Evolutionary conservation across 2,797 vertebrate genomes (phyloP).

Genomic region (Melanotaenia maccullochi): DNA sequence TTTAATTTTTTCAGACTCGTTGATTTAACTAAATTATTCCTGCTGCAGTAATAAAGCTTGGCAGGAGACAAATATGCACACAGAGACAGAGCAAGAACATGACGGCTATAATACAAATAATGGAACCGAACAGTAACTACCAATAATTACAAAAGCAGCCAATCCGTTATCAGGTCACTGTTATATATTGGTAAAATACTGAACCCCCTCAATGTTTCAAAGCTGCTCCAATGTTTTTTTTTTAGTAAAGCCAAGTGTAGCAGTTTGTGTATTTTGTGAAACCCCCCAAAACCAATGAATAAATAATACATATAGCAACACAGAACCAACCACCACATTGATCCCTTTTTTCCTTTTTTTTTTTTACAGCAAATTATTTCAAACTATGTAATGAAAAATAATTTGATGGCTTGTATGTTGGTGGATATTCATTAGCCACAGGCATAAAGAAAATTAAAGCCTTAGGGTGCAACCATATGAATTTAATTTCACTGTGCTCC

Average conservation of each 20-base stretch:
- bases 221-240: background rate
- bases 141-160: background rate
- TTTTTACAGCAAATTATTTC: slow-evolving; percentile 5
- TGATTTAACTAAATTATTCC: slow-evolving; percentile 6
- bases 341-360: background rate
- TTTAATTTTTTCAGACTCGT: background rate
- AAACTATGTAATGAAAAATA: slow-evolving; percentile 8
- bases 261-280: slow-evolving; percentile 2
- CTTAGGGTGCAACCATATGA: slow-evolving; percentile 8
- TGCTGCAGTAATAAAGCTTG: slow-evolving; percentile 6
- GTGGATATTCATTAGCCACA: slow-evolving; percentile 18
- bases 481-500: background rate
- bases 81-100: slow-evolving; percentile 7
- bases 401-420: slow-evolving; percentile 2
- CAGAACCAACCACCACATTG: background rate
- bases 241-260: background rate
- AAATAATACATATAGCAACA: slow-evolving; percentile 8
- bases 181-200: background rate
- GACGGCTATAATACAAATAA: background rate
- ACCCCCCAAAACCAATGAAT: background rate
- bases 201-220: background rate
- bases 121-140: background rate
- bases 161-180: slow-evolving; percentile 2
- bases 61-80: slow-evolving; percentile 11
- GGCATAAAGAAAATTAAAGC: slow-evolving; percentile 21